These are phyloP conservation scores for Nannospalax galili DNA, from an alignment of 2,113 vertebrate genomes.

Conservation along the genomic window DNA sequence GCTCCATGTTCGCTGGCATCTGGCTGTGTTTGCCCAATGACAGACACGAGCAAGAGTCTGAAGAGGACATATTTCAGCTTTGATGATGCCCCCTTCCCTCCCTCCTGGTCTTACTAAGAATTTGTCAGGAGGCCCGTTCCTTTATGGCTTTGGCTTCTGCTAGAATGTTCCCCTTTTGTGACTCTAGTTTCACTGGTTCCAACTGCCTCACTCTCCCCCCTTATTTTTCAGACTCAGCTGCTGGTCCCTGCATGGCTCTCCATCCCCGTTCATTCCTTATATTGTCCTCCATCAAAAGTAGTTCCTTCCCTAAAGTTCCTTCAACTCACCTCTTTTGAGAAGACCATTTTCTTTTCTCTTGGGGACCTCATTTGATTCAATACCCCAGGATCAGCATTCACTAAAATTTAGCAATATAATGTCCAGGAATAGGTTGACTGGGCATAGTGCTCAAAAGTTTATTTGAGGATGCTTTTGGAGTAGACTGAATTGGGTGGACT, in stretches of 20 bases:
- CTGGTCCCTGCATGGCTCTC: background rate
- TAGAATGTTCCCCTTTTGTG: too few relatives aligned
- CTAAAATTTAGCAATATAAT: background rate
- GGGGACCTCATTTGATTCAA: background rate
- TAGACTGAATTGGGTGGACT: background rate
- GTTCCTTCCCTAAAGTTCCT: background rate
- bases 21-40: background rate
- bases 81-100: background rate
- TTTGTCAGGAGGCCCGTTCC: background rate
- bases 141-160: background rate
- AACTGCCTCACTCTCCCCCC: background rate
- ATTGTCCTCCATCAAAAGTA: background rate
- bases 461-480: background rate
- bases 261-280: background rate
- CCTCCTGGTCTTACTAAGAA: background rate
- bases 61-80: background rate
- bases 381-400: background rate
- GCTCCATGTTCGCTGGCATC: background rate
- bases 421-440: conserved; percentile 3
- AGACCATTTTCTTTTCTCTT: background rate
- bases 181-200: background rate
- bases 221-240: background rate
- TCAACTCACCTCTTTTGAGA: background rate
- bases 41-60: background rate
- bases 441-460: background rate